Evolutionary conservation across 1,140 invertebrate genomes (phyloP), one percentile per base, ranked within the genome.

Genomic region (Venturia canescens): DNA sequence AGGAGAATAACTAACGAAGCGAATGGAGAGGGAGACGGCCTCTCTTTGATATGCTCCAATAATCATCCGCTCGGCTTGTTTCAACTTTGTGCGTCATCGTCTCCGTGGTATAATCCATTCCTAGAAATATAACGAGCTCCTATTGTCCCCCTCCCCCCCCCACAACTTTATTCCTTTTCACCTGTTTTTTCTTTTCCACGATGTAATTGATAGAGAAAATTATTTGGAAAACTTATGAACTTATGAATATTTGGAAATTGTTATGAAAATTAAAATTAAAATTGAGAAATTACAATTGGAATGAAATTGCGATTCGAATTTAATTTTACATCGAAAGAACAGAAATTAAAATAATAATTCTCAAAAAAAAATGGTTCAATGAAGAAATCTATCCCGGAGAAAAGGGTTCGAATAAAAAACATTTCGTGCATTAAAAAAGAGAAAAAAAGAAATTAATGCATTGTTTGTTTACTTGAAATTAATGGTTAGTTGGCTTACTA

Each of bases 21-120:
- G 82, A 82, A 76, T 83, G 80, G 70, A 69, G 31, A 29, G 82
- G 76, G 81, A 80, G n/a, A 26, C 60, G 66, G 66, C 74, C 76
- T 70, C 77, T 79, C 81, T 83, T 83, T 82, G 80, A 78, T 81
- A 83, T 84, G 80, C 83, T 82, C 78, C 78, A 82, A 84, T 84
- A 84, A 84, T 82, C 82, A 80, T 79, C 69, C 83, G 63, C 29
- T 50, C 69, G 76, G 76, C 44, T 83, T 78, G 81, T 80, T 80
- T 81, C 71, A 79, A 63, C 50, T 79, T 79, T 69, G 79, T 78
- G 77, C 82, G 82, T 81, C 79, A 83, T 63, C 34, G 48, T 82
- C 77, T 70, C 66, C 50, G 27, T 48, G 44, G 53, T 66, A 80
- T 48, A 38, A 50, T 75, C 72, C 72, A 53, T 76, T 76, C 67